Percentiles rank a stretch among this genome's conserved stretches.
phyloP scores from a whole-genome alignment of 1,140 invertebrate species.

The Mizuhopecten yessoensis region DNA sequence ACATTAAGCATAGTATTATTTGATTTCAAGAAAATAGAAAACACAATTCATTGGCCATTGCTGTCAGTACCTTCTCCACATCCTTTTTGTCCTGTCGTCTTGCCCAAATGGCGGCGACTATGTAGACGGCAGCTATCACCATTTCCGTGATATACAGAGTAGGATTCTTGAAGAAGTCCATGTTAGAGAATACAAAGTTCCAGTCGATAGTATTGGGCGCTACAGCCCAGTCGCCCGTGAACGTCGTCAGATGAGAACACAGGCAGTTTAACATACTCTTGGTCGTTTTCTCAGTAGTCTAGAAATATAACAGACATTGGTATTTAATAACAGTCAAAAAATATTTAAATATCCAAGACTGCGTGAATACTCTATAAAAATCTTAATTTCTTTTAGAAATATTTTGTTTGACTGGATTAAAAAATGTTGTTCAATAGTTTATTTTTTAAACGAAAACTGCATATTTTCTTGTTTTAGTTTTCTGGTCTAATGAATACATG shows the following conservation, averaged over 20 bases:
- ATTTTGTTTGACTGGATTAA: too few species aligned
- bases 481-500: too few species aligned
- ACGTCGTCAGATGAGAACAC: conserved; percentile 83
- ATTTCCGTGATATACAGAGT: conserved; percentile 86
- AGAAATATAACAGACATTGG: neutral
- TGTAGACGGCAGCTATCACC: conserved; percentile 83
- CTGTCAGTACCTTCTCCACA: conserved; percentile 82
- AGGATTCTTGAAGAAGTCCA: conserved; percentile 85
- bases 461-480: too few species aligned
- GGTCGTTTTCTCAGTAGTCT: conserved; percentile 58
- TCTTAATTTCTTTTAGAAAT: too few species aligned
- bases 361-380: too few species aligned
- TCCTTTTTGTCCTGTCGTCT: conserved; percentile 84
- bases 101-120: conserved; percentile 84
- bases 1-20: too few species aligned
- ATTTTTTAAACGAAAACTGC: too few species aligned
- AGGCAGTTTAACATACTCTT: conserved; percentile 70
- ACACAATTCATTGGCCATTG: too few species aligned
- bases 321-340: too few species aligned
- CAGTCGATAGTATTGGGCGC: conserved; percentile 83
- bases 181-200: conserved; percentile 82
- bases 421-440: too few species aligned
- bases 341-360: too few species aligned
- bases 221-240: conserved; percentile 82
- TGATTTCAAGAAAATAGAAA: too few species aligned